Base-by-base conservation (phyloP, 2,888 invertebrate species). In the Coleophora flavipennella region DNA sequence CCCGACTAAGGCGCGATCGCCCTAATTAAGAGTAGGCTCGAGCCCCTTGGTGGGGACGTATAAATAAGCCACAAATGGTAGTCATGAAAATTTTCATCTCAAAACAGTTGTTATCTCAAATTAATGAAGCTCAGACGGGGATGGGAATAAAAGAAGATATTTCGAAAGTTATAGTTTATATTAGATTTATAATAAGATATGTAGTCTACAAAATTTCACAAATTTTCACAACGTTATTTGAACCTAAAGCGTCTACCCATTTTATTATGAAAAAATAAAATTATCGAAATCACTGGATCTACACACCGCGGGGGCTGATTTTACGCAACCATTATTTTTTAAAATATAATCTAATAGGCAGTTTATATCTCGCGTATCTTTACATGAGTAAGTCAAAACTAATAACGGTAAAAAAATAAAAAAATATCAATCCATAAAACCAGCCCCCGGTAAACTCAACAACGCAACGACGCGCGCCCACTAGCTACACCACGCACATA, bases 131-230 rank as follows among this genome's bases (percentile, higher is more conserved):
- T 39, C 36, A 37, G 40, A 41, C 20, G n/a, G 27, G 34, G 38
- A 38, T 36, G 41, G 14, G 29, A 83, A 79, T 78, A 62, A 84
- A 83, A 83, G 63, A 72, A 51, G 41, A 42, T 33, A 51, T 49
- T 29, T 83, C 83, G 76, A 84, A 84, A 84, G 80, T 84, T 83
- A 84, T 84, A 84, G 84, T 84, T 84, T 84, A 83, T 84, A 83
- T 83, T 83, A 84, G 79, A 83, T 83, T 84, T 84, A 84, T 83
- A 84, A 83, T 84, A 84, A 83, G 84, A 84, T 84, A 84, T 84
- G 84, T 84, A 83, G 84, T 84, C 84, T 84, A 84, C 84, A 84
- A 84, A 81, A 83, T 77, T 84, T 84, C 84, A 83, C 83, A 83
- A 84, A 83, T 84, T 80, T 83, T 84, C 84, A 84, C 84, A 84